Percentiles rank a stretch among this genome's conserved stretches.
These are phyloP conservation scores for Acrobasis repandana DNA, from an alignment of 2,888 invertebrate genomes.

Conservation along the genomic window DNA sequence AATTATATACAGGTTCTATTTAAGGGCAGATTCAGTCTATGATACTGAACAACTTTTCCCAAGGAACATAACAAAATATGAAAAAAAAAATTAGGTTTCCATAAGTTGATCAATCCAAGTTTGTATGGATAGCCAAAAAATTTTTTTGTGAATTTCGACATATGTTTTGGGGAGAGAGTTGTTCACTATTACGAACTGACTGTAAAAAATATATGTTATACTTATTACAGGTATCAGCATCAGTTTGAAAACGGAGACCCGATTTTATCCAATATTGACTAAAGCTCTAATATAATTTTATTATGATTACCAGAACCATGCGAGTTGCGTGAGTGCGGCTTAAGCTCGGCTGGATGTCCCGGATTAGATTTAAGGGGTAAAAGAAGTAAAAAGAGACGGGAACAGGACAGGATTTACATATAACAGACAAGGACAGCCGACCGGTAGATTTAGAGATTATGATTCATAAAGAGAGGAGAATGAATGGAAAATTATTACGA, in stretches of 20 bases:
- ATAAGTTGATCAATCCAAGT: too few relatives aligned
- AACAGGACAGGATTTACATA: conserved; percentile 40
- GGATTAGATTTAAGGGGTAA: conserved; percentile 82
- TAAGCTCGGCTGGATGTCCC: conserved; percentile 72
- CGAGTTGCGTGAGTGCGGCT: conserved; percentile 42
- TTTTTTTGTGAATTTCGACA: too few relatives aligned
- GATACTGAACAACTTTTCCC: too few relatives aligned
- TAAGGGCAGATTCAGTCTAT: too few relatives aligned
- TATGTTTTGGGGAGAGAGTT: too few relatives aligned
- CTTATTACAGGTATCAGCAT: too few relatives aligned
- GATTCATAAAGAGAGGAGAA: conserved; percentile 80
- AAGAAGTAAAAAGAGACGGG: conserved; percentile 69
- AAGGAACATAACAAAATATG: too few relatives aligned
- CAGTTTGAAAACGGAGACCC: neutral
- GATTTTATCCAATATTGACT: neutral
- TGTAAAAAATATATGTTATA: too few relatives aligned
- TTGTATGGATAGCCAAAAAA: too few relatives aligned
- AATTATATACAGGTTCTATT: too few relatives aligned
- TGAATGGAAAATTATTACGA: conserved; percentile 80
- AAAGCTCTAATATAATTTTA: conserved; percentile 14
- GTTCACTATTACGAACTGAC: too few relatives aligned
- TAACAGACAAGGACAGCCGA: conserved; percentile 59
- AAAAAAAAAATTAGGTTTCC: too few relatives aligned
- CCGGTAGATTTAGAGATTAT: conserved; percentile 80
- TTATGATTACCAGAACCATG: conserved; percentile 21